phyloP scores from a whole-genome alignment of 2,113 vertebrate species.

The Heloderma charlesbogerti region DNA sequence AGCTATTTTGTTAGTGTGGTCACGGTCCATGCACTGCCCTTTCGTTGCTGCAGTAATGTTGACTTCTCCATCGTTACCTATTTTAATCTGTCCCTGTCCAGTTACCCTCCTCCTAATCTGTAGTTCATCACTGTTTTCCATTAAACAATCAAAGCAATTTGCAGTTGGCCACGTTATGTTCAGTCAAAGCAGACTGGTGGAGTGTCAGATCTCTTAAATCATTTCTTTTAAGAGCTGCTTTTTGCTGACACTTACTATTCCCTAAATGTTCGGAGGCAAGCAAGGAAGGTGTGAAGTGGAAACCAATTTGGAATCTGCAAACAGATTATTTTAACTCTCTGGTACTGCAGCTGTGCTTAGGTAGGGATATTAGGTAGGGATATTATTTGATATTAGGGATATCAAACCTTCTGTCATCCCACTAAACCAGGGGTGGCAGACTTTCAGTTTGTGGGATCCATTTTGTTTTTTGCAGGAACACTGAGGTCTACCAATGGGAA shows the following conservation, averaged over 20 bases:
- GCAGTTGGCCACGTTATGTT: background rate
- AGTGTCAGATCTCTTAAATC: background rate
- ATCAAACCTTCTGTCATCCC: too few relatives aligned
- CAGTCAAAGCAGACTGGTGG: background rate
- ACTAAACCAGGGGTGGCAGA: too few relatives aligned
- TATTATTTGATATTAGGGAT: too few relatives aligned
- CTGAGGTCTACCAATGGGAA: too few relatives aligned
- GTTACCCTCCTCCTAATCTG: background rate
- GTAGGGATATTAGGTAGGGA: background rate
- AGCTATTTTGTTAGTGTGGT: background rate
- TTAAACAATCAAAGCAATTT: conserved; percentile 7
- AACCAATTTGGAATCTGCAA: background rate
- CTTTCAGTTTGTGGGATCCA: too few relatives aligned
- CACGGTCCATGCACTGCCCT: background rate
- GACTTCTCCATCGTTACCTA: background rate
- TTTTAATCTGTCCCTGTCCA: background rate
- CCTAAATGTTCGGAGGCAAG: background rate
- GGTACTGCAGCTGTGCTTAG: background rate
- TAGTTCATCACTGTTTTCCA: background rate
- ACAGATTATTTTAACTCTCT: background rate
- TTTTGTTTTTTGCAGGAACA: too few relatives aligned
- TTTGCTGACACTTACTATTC: background rate
- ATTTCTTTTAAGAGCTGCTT: background rate
- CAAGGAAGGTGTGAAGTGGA: background rate
- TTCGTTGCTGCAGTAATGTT: background rate